Evolutionary conservation across 2,888 invertebrate species (phyloP), one percentile per base, ranked within the genome.

Genomic region (Rhagonycha fulva): DNA sequence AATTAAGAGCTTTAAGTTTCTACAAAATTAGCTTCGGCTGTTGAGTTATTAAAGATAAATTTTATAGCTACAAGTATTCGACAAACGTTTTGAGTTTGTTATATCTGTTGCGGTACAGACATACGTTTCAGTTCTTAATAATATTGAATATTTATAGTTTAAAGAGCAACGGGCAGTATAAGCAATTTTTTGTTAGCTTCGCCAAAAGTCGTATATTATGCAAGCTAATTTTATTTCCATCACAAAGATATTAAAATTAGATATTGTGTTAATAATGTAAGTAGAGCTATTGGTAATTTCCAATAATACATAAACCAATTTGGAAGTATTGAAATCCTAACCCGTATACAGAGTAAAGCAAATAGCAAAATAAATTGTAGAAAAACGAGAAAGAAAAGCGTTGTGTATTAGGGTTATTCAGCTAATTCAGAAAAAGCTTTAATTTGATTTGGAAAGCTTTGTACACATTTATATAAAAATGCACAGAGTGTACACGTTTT

Each of bases 401-500:
- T 12, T 32, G 12, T n/a, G 47, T 47, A n/a, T 47, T 47, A 47
- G n/a, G n/a, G n/a, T 47, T n/a, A 47, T 47, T n/a, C 47, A n/a
- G 47, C 7, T 47, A 47, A 47, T 47, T n/a, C 47, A 47, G n/a
- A 47, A 47, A 32, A 47, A 47, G 47, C 47, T 47, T 47, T 47
- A 47, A 47, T 47, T 47, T 47, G 47, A 47, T 47, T 47, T 47
- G n/a, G n/a, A 47, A 47, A n/a, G 47, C 32, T 71, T 70, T 67
- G 62, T 62, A 61, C 68, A 72, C 61, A 68, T 70, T 75, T 69
- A 69, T 67, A 60, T 68, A 62, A 71, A 32, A 74, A 71, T 28
- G 23, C 19, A 26, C 67, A 69, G 14, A 26, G 68, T n/a, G 68
- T 63, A 70, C 63, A 70, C 47, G 26, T 74, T 74, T 74, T 62